Conservation (phyloP, 1,140 invertebrate genomes). For the Helicorthomorpha holstii region DNA sequence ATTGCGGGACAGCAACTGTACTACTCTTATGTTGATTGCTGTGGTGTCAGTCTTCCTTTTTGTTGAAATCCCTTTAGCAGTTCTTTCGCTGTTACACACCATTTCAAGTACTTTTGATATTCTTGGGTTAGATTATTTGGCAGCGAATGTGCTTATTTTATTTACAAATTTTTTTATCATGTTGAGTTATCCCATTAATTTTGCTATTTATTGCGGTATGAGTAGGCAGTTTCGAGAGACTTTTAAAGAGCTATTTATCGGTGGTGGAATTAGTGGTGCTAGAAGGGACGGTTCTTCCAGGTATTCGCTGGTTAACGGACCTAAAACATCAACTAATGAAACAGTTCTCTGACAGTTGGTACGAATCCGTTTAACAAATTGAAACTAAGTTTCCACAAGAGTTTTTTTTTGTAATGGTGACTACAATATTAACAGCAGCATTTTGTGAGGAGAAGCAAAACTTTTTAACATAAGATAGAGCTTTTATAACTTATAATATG, state of each 20-base stretch:
- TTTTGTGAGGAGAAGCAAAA: too few relatives aligned
- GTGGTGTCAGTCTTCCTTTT: slow-evolving; percentile 79
- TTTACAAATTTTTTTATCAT: slow-evolving; percentile 84
- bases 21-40: slow-evolving; percentile 86
- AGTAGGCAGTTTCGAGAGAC: slow-evolving; percentile 81
- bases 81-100: slow-evolving; percentile 70
- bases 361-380: too few relatives aligned
- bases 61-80: slow-evolving; percentile 77
- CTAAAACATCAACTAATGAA: slow-evolving; percentile 60
- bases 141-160: slow-evolving; percentile 65
- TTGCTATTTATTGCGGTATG: slow-evolving; percentile 92
- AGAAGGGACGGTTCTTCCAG: slow-evolving; percentile 43
- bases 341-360: slow-evolving; percentile 46
- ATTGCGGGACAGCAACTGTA: slow-evolving; percentile 71
- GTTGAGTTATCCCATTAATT: slow-evolving; percentile 80
- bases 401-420: too few relatives aligned
- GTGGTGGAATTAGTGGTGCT: slow-evolving; percentile 23
- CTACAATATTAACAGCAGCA: too few relatives aligned
- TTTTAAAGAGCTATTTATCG: slow-evolving; percentile 71
- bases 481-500: too few relatives aligned
- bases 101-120: slow-evolving; percentile 43
- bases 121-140: slow-evolving; percentile 49
- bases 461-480: too few relatives aligned
- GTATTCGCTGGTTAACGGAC: slow-evolving; percentile 59
- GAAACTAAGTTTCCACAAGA: too few relatives aligned